Base-by-base conservation (phyloP, 2,888 invertebrate species). In the Alviniconcha strummeri region DNA sequence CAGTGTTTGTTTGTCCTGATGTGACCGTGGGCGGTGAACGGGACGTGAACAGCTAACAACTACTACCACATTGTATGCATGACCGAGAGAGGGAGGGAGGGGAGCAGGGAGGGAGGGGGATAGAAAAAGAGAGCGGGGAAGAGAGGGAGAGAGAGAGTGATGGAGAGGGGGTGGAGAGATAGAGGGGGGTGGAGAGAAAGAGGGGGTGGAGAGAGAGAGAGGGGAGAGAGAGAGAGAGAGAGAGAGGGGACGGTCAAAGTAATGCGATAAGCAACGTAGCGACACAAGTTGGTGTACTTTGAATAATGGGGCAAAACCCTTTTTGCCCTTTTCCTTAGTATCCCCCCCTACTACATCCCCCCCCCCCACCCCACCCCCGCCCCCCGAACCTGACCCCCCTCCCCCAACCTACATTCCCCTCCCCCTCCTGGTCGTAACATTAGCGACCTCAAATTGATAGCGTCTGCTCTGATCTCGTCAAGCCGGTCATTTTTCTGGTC, bases 391-490 rank as follows among this genome's bases (percentile, higher is more conserved):
- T 13, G 9, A 13, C 80, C 69, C 55, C 54, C 55, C 17, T n/a
- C 8, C 17, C 8, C 17, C 1, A 54, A 9, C 6, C 9, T 19
- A 13, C 1, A 13, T 64, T 71, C 8, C n/a, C 17, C 19, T 71
- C 8, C 17, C 36, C 8, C 52, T 7, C 36, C 74, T 17, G 76
- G 11, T 17, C 9, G 56, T 6, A 11, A 80, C 69, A 52, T 80
- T 80, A 17, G n/a, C 67, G 69, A 80, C 75, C 81, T 75, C 75
- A 81, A 75, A 74, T 81, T 81, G 81, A 74, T 75, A 81, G 55
- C 64, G 81, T 81, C 81, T 75, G 81, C n/a, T 75, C 72, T 75
- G 56, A 81, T 81, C 75, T 64, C 64, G 75, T 81, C 81, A 81
- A 17, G 74, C 17, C 11, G 64, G 52, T 75, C 75, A 75, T 81